A percentile compares a stretch with the other conserved stretches of the same genome.
These are phyloP conservation scores for Mellilla xanthometata DNA, from an alignment of 2,888 invertebrate genomes.

Conservation along the genomic window DNA sequence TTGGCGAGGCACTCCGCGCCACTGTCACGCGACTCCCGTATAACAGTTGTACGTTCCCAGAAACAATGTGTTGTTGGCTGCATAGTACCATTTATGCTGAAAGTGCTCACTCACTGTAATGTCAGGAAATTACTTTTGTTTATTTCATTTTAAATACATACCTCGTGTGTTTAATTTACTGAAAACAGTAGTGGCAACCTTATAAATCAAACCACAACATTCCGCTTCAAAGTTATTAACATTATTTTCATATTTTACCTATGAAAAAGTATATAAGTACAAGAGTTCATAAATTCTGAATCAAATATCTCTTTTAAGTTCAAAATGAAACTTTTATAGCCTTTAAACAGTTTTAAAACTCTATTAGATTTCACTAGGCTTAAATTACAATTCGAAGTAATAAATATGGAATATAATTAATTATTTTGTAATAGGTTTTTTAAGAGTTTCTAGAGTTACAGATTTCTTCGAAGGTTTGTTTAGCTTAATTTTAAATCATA, in stretches of 20 bases:
- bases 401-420: slow-evolving; percentile 17
- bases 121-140: slow-evolving; percentile 47
- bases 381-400: background rate
- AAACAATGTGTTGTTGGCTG: slow-evolving; percentile 54
- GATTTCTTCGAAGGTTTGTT: slow-evolving; percentile 31
- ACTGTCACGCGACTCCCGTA: slow-evolving; percentile 54
- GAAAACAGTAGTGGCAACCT: slow-evolving; percentile 22
- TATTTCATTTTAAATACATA: slow-evolving; percentile 45
- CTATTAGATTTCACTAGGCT: background rate
- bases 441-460: background rate
- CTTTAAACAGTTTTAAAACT: background rate
- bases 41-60: slow-evolving; percentile 49
- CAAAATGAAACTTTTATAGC: background rate
- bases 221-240: slow-evolving; percentile 10
- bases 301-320: background rate
- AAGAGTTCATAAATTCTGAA: background rate
- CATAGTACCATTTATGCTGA: slow-evolving; percentile 50
- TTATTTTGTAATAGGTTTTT: background rate
- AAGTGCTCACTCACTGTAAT: slow-evolving; percentile 48
- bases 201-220: slow-evolving; percentile 22
- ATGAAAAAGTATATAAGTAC: too few relatives aligned
- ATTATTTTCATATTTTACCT: background rate
- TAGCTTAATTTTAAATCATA: slow-evolving; percentile 34
- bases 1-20: slow-evolving; percentile 36
- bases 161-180: slow-evolving; percentile 33